phyloP scores from a whole-genome alignment of 2,113 vertebrate genomes.

The Recurvirostra avosetta region DNA sequence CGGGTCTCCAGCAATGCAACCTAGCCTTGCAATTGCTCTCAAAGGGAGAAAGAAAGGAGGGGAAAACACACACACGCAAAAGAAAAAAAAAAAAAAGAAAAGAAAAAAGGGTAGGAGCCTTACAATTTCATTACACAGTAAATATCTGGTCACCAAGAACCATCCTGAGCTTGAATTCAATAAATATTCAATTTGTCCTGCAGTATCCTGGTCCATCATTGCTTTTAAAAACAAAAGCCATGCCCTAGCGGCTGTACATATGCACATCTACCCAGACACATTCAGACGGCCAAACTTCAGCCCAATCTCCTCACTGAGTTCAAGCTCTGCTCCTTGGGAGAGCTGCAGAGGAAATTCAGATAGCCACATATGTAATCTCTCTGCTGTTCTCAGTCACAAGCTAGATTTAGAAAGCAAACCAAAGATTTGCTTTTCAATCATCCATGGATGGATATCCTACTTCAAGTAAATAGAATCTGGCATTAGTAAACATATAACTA shows the following conservation, averaged over 20 bases:
- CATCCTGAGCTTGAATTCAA: not conserved
- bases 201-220: not conserved
- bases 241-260: not conserved
- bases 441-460: not conserved
- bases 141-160: not conserved
- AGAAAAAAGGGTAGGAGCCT: not conserved
- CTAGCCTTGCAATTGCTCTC: not conserved
- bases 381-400: too few species aligned
- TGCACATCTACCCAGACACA: fast-evolving
- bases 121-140: not conserved
- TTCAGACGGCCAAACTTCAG: not conserved
- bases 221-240: not conserved
- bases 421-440: too few species aligned
- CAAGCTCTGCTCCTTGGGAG: too few species aligned
- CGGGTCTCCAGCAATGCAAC: not conserved
- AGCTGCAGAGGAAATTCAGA: too few species aligned
- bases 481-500: not conserved
- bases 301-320: not conserved
- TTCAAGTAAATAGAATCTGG: not conserved
- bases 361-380: too few species aligned
- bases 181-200: not conserved
- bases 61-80: too few species aligned
- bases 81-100: too few species aligned
- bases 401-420: too few species aligned
- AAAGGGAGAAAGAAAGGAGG: not conserved